These are phyloP conservation scores for Macropus fuliginosus DNA, from an alignment of 2,797 vertebrate genomes.

Conservation along the genomic window DNA sequence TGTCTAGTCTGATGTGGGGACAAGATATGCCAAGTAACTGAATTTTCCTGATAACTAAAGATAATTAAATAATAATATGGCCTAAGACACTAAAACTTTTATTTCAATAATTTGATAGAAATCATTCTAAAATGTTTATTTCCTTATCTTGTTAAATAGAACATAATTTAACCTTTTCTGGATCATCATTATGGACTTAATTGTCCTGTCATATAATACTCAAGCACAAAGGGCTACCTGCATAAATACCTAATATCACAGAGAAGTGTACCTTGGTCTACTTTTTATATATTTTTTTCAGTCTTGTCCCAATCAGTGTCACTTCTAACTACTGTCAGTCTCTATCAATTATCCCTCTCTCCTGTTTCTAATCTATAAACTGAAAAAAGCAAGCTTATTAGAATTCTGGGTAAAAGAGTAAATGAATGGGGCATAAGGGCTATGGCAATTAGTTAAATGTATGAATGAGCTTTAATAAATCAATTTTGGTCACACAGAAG, in stretches of 20 bases:
- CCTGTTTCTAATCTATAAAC: not conserved
- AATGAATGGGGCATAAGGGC: not conserved
- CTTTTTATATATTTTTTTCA: not conserved
- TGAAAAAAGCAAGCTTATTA: not conserved
- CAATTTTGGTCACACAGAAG: not conserved
- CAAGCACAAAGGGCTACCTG: not conserved
- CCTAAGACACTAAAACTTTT: slow-evolving; percentile 20
- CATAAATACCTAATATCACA: not conserved
- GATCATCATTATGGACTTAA: not conserved
- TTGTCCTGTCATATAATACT: not conserved
- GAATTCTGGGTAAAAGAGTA: not conserved
- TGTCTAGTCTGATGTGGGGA: slow-evolving; percentile 44
- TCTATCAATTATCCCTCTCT: not conserved
- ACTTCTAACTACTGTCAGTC: not conserved
- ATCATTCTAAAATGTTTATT: slow-evolving; percentile 45
- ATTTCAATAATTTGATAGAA: slow-evolving; percentile 2
- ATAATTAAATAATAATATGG: too few species aligned
- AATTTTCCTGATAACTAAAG: slow-evolving; percentile 29
- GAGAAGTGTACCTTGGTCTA: not conserved
- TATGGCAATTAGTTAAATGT: not conserved
- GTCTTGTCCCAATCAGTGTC: not conserved
- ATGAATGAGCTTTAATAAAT: not conserved
- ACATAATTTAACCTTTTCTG: slow-evolving; percentile 48
- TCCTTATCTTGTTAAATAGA: slow-evolving; percentile 44
- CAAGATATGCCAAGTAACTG: not conserved